Conservation (phyloP, 2,888 invertebrate species). For the Sarcophaga variegata region DNA sequence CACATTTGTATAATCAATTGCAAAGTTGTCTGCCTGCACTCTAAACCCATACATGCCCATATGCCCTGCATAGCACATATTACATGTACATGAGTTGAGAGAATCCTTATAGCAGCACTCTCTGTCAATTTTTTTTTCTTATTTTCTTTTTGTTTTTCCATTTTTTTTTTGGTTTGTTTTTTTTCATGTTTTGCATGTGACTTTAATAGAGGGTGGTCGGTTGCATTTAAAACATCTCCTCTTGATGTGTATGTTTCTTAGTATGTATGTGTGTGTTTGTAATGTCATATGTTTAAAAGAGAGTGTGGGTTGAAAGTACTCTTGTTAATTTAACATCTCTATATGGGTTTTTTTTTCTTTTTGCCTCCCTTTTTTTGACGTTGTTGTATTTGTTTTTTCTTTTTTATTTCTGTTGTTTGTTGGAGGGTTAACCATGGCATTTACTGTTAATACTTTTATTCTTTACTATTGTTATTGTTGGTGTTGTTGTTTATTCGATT, state of each 20-base stretch:
- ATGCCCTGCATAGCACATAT: not conserved
- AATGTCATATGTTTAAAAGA: not conserved
- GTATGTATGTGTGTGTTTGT: not conserved
- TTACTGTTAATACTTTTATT: constrained; percentile 63
- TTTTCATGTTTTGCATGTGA: constrained; percentile 14
- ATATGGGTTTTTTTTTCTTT: constrained; percentile 26
- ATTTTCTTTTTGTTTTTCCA: constrained; percentile 7
- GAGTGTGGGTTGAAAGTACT: not conserved
- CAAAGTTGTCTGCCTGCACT: constrained; percentile 26
- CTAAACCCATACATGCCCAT: not conserved
- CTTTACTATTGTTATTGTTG: constrained; percentile 13
- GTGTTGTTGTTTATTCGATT: constrained; percentile 5
- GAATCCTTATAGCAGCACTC: constrained; percentile 62
- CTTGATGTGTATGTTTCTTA: constrained; percentile 9
- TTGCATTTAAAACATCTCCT: constrained; percentile 44
- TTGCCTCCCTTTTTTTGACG: not conserved
- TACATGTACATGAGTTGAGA: constrained; percentile 44
- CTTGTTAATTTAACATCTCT: constrained; percentile 33
- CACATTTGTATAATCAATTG: constrained; percentile 27
- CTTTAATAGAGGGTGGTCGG: constrained; percentile 45
- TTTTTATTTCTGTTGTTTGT: constrained; percentile 25
- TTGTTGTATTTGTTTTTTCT: not conserved
- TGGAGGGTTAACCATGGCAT: constrained; percentile 62
- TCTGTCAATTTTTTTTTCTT: constrained; percentile 43
- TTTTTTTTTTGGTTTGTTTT: not conserved